Conservation (phyloP, 2,888 invertebrate species). For the Lycaena phlaeas region DNA sequence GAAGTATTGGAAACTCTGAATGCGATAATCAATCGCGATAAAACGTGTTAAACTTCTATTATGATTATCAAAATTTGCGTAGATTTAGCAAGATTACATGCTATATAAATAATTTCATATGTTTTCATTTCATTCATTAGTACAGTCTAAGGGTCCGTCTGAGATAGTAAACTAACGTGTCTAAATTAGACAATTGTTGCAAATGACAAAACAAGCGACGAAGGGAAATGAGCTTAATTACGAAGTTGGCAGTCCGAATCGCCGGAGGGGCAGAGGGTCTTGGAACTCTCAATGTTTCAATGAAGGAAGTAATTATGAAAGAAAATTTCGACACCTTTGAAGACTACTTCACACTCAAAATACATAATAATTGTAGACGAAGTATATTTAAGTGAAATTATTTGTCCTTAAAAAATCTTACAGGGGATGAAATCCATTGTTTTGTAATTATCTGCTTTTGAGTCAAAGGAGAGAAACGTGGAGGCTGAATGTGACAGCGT, state of each 20-base stretch:
- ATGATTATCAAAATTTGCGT: too few relatives aligned
- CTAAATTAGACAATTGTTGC: conserved; percentile 38
- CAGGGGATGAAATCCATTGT: neutral
- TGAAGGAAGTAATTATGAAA: conserved; percentile 56
- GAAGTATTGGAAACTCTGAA: too few relatives aligned
- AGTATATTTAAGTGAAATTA: neutral
- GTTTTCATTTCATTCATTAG: conserved; percentile 17
- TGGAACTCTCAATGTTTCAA: conserved; percentile 56
- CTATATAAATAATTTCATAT: neutral
- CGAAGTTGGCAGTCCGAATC: conserved; percentile 53
- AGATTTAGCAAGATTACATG: too few relatives aligned
- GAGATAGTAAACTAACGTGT: conserved; percentile 17
- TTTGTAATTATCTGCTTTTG: conserved; percentile 7
- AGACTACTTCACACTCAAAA: conserved; percentile 32
- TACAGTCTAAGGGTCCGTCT: conserved; percentile 7
- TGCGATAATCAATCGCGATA: too few relatives aligned
- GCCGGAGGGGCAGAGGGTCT: conserved; percentile 42
- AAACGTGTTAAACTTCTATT: too few relatives aligned
- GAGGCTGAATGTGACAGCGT: conserved; percentile 16
- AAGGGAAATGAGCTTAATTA: conserved; percentile 67
- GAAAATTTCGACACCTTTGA: conserved; percentile 47
- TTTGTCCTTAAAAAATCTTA: conserved; percentile 1
- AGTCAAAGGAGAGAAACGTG: conserved; percentile 9
- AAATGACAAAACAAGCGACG: conserved; percentile 51
- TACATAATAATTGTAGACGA: conserved; percentile 12